A percentile compares a stretch with the other conserved stretches of the same genome.
These are phyloP conservation scores for Pteropus alecto DNA, from an alignment of 2,113 vertebrate genomes.

Conservation along the genomic window DNA sequence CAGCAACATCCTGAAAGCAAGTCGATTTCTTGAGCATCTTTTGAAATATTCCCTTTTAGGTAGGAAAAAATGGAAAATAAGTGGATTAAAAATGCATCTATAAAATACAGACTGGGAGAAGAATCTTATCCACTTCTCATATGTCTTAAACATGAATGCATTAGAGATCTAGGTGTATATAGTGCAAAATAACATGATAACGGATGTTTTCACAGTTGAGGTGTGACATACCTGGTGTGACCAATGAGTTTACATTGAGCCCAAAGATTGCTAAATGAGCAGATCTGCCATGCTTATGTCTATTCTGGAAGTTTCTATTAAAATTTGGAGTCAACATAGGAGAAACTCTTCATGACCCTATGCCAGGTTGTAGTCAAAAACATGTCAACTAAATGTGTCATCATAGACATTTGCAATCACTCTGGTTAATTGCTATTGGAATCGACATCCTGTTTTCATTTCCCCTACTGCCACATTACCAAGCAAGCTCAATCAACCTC, in stretches of 20 bases:
- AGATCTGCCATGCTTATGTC: background rate
- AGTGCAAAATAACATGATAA: background rate
- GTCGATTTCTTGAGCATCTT: background rate
- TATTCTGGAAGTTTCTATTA: background rate
- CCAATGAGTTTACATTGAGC: background rate
- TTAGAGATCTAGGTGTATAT: background rate
- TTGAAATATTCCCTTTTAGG: background rate
- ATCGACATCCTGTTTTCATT: slow-evolving; percentile 13
- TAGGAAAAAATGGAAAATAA: background rate
- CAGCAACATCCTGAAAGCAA: background rate
- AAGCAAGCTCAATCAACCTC: background rate
- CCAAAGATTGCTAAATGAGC: background rate
- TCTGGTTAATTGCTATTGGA: slow-evolving; percentile 43
- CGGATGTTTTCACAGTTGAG: background rate
- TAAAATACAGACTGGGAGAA: background rate
- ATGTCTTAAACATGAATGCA: background rate
- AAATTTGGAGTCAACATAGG: background rate
- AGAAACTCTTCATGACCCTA: background rate
- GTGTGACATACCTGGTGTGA: background rate
- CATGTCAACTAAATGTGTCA: slow-evolving; percentile 24
- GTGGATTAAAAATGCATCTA: background rate
- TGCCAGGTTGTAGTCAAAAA: slow-evolving; percentile 38
- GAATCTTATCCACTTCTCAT: background rate
- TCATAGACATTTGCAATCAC: slow-evolving; percentile 39
- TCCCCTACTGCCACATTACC: background rate